These are phyloP conservation scores for Epistrophella euchroma DNA, from an alignment of 2,888 invertebrate genomes.

Conservation along the genomic window DNA sequence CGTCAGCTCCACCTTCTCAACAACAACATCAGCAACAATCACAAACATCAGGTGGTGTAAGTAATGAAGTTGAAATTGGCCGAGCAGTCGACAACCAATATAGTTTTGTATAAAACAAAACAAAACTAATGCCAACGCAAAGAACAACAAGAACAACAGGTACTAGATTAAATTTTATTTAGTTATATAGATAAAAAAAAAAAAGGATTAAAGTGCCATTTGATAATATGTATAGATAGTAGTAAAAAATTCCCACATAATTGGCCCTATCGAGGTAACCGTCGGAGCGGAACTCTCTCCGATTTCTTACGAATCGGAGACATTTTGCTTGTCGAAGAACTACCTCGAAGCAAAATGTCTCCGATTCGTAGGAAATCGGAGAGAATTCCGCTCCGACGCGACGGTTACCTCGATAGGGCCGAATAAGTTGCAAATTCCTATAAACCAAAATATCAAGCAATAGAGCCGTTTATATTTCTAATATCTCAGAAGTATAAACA, in stretches of 20 bases:
- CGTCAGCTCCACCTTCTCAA: constrained; percentile 47
- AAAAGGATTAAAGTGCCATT: constrained; percentile 61
- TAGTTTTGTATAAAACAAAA: constrained; percentile 86
- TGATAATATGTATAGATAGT: constrained; percentile 51
- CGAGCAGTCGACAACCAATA: constrained; percentile 94
- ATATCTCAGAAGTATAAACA: not conserved
- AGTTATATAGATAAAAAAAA: constrained; percentile 23
- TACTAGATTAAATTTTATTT: constrained; percentile 56
- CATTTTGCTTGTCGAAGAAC: too few relatives aligned
- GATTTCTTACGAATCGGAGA: too few relatives aligned
- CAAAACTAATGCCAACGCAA: not conserved
- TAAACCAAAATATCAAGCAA: not conserved
- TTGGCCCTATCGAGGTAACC: too few relatives aligned
- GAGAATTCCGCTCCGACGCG: too few relatives aligned
- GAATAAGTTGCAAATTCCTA: not conserved
- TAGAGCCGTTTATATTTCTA: not conserved
- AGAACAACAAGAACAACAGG: constrained; percentile 39
- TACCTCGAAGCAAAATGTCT: too few relatives aligned
- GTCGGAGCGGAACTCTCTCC: too few relatives aligned
- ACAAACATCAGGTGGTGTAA: constrained; percentile 53
- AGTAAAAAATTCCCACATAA: not conserved
- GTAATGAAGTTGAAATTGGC: constrained; percentile 78
- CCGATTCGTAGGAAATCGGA: too few relatives aligned
- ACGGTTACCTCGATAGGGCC: too few relatives aligned
- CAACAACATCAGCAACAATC: constrained; percentile 67